Base-by-base conservation (phyloP, 2,888 invertebrate genomes). In the Sminthurides aquaticus region DNA sequence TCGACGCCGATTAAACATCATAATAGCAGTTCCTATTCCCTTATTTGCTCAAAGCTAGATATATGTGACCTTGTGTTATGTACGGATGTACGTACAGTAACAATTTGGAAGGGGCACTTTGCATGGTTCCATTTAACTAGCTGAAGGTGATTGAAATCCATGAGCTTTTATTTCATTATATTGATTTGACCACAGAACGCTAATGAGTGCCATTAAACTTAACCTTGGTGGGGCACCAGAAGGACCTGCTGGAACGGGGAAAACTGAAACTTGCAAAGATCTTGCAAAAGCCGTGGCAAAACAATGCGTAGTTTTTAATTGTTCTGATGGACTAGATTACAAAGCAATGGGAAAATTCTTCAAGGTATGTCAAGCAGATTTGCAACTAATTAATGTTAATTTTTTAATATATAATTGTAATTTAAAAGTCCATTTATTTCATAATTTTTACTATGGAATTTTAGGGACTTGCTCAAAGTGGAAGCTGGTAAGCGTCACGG, bases 221-320 rank as follows among this genome's bases (percentile, higher is more conserved):
- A 90, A 92, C 79, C 81, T 94, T 73, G 95, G 91, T 25, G 95
- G 95, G 0, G 94, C 95, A 1, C 93, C 94, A 0, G 95, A 95
- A 78, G 29, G 57, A 3, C 93, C 94, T 2, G 92, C 94, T 0
- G 94, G 94, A 52, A 92, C 94, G 0, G 95, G 95, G 58, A 97
- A 97, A 82, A 89, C 88, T 0, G 96, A 96, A 80, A 94, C 94
- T 0, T 88, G 90, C 68, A 96, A 96, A 79, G 96, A 97, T 81
- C 81, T 97, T 66, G 94, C 96, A 3, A 96, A 95, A 79, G 91
- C 92, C 0, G 89, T 95, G 0, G 96, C 94, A 11, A 96, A 95
- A 81, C 95, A 94, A 78, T 96, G 95, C 79, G 91, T 96, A 1
- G 94, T 96, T 0, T 95, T 97, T 80, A 95, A 96, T 81, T 96